Base-by-base conservation (phyloP, 2,888 invertebrate genomes). In the Latrodectus hesperus region DNA sequence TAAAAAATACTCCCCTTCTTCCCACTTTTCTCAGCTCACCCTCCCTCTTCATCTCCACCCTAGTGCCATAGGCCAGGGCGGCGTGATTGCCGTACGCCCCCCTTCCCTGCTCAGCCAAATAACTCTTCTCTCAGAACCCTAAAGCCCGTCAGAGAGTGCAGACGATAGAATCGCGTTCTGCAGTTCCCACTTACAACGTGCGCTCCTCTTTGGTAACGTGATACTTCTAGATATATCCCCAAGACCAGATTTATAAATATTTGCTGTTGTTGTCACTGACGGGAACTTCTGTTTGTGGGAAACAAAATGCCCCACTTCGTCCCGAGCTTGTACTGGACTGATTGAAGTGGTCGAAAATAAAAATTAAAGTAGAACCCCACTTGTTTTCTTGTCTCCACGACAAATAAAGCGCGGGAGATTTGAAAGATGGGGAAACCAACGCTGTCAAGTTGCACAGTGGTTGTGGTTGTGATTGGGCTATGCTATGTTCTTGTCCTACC, bases 91-190 rank as follows among this genome's bases (percentile, higher is more conserved):
- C 10, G 80, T 72, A 60, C 81, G 81, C 73, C 53, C 68, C 16
- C 53, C 65, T 26, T 55, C 26, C 53, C 65, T 49, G 68, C 38
- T 16, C 75, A 38, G 26, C 68, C 60, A 55, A 60, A 79, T 71
- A 79, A 74, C 72, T 76, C 68, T 67, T 53, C 77, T 49, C 52
- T 75, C 83, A 83, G 83, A 83, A 76, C 83, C 70, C 71, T 49
- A 55, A 68, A 49, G 76, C 68, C 83, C 83, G 49, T 52, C 83
- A 76, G 22, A 22, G 55, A 60, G 83, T 71, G 67, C 84, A 53
- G 84, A 78, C 84, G 72, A 72, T 60, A 22, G 17, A 16, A 38
- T 53, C 67, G 22, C n/a, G 38, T 68, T 73, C 75, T 17, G 60
- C 75, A 26, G 68, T 60, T 11, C 49, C 64, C 60, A 12, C 60